Evolutionary conservation across 2,888 invertebrate species (phyloP).

Genomic region (Eustalomyia histrio): DNA sequence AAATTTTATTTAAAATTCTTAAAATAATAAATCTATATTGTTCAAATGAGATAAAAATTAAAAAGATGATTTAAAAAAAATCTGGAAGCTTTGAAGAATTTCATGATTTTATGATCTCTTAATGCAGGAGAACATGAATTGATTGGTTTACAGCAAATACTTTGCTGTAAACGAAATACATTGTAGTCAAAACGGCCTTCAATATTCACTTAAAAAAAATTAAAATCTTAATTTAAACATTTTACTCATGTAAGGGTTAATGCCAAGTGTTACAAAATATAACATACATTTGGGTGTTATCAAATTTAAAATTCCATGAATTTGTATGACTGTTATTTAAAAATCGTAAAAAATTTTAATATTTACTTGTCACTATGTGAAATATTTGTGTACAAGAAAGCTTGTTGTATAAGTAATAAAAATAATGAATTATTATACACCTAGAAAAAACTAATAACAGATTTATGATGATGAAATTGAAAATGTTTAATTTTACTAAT

Average conservation of each 20-base stretch:
- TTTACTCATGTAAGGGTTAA: background rate
- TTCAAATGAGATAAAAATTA: no score
- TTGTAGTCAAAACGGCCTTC: no score
- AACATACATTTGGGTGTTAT: conserved; percentile 73
- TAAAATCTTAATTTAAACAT: no score
- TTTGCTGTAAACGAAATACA: no score
- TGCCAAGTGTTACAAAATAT: background rate
- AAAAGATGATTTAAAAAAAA: no score
- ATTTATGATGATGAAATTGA: conserved; percentile 58
- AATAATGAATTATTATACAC: conserved; percentile 47
- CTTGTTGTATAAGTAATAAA: conserved; percentile 30
- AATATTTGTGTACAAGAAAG: background rate
- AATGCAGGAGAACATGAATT: no score
- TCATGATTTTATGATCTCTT: no score
- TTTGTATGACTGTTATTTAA: conserved; percentile 76
- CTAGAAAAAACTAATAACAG: conserved; percentile 33
- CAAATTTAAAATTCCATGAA: conserved; percentile 78
- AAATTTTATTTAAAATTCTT: no score
- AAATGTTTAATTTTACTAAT: conserved; percentile 24
- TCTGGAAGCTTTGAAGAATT: no score
- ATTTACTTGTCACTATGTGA: background rate
- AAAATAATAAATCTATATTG: no score
- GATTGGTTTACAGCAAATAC: no score
- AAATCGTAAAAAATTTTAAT: conserved; percentile 73
- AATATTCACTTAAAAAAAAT: no score